Base-by-base conservation (phyloP, 2,113 vertebrate species). In the Strix uralensis region DNA sequence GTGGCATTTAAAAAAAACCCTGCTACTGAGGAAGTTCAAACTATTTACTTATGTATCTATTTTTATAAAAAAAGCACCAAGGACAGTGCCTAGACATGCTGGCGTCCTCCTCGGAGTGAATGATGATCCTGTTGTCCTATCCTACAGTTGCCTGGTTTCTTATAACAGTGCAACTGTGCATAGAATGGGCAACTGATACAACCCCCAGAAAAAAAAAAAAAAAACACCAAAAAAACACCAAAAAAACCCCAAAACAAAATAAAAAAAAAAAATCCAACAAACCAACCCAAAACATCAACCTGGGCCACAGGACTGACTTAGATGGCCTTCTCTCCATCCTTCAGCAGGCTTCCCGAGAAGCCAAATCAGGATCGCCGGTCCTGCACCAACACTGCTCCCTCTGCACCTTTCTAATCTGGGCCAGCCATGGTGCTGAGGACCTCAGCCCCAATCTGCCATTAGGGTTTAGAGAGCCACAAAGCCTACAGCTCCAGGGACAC, bases 321-420 rank as follows among this genome's bases (percentile, higher is more conserved):
- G 1, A 47, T 0, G 44, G 46, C 36, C 29, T 67, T 71, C n/a
- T 29, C 69, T 62, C 30, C 32, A 30, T 47, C 36, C 27, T 77
- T 23, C 58, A 47, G 15, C 5, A 0, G 22, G 22, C 29, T 82
- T 63, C 62, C 73, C 0, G 0, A n/a, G 40, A 55, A 63, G 34
- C 15, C 44, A 44, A 8, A 61, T 5, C 17, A 51, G 57, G 38
- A 44, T 5, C 4, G 1, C 12, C 1, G 0, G 10, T 36, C 57
- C 30, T 32, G 51, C 58, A 66, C 52, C 1, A 47, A 34, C 34
- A 57, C 1, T 52, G 40, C 25, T 86, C 34, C 36, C 51, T 34
- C 15, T 30, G 38, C 26, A 23, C 3, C 52, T 18, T 40, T 16
- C 51, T n/a, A 8, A 20, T 8, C 21, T 10, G 21, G 30, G 58